Conservation (phyloP, 2,888 invertebrate species). For the Schizaphis graminum region DNA sequence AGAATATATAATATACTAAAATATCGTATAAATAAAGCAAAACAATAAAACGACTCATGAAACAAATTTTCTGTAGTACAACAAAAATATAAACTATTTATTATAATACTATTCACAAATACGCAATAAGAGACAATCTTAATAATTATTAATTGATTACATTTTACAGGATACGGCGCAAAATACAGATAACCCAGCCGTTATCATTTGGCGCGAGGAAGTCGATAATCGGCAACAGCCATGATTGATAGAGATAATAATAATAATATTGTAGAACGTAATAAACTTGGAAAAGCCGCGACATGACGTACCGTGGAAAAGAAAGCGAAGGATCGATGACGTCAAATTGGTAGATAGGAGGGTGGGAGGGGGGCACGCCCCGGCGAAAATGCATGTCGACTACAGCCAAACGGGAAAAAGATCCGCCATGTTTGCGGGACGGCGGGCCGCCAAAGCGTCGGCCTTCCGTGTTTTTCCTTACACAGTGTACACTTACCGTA, state of each 20-base stretch:
- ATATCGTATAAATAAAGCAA: background rate
- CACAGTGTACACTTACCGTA: constrained; percentile 36
- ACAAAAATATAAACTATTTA: background rate
- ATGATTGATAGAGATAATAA: background rate
- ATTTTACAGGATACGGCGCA: background rate
- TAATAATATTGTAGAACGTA: background rate
- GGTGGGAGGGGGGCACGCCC: constrained; percentile 39
- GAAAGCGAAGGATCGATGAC: constrained; percentile 47
- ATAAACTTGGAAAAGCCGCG: constrained; percentile 21
- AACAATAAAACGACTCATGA: background rate
- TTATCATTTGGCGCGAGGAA: background rate
- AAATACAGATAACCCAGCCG: background rate
- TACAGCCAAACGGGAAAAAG: constrained; percentile 32
- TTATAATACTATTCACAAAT: background rate
- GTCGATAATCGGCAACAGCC: background rate
- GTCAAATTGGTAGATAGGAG: background rate
- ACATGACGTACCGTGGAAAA: constrained; percentile 31
- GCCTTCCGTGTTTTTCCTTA: background rate
- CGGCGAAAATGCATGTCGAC: constrained; percentile 36
- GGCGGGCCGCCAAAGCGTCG: background rate
- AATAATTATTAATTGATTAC: background rate
- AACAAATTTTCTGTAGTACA: background rate
- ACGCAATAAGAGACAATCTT: background rate
- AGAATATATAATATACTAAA: background rate
- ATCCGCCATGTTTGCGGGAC: constrained; percentile 51